Base-by-base conservation (phyloP, 2,888 invertebrate genomes). In the Yponomeuta sedellus region DNA sequence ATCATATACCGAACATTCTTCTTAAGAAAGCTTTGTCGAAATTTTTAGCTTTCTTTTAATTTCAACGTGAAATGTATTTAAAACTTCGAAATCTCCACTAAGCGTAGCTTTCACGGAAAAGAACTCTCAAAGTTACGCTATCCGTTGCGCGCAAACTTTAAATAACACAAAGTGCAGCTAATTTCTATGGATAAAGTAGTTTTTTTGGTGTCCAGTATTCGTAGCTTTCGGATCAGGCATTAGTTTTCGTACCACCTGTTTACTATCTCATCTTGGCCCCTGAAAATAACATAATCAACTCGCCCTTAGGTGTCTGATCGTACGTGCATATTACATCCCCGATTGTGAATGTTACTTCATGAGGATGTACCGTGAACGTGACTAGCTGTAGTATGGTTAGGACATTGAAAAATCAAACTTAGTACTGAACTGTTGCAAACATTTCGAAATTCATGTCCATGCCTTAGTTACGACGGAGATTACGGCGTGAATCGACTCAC, bases 391-490 rank as follows among this genome's bases (percentile, higher is more conserved):
- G 12, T 52, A 52, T 52, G 44, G 44, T 52, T 52, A 52, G 16
- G 44, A 16, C 44, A 52, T 52, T 52, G 12, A 52, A 52, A 34
- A 52, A 52, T 52, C 44, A 52, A 52, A 52, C 44, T 52, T 52
- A 52, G 44, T 52, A 52, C 44, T 52, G 44, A 52, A 52, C 44
- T 52, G 44, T 52, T 52, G 12, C 44, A 52, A 52, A 52, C 44
- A 52, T 52, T 34, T 34, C 34, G 44, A 52, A 52, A 5, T 76
- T 71, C 76, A 68, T 72, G 61, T 70, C 76, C 88, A 88, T 88
- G 88, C 88, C 83, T 86, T 87, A 87, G 85, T 85, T 78, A 87
- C 83, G 57, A 62, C 25, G 19, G 19, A 52, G 16, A 44, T 57
- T 56, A 64, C 64, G 52, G 34, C 56, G 56, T 28, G 57, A 64